phyloP scores from a whole-genome alignment of 1,140 invertebrate genomes.

The Plodia interpunctella region DNA sequence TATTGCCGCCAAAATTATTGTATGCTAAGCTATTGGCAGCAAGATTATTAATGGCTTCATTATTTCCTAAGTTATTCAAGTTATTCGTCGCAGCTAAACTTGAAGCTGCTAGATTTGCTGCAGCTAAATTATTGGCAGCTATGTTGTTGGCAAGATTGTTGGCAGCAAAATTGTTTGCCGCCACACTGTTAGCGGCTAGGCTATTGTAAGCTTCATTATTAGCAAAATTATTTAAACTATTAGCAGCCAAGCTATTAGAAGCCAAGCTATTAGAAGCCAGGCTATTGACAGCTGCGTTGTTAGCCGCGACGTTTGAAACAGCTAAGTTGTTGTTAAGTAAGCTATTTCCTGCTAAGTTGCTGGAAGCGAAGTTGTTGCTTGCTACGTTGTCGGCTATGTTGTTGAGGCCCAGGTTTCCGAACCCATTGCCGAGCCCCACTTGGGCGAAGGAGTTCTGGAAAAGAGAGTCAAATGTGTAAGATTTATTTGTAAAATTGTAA shows the following conservation, averaged over 20 bases:
- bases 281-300: background rate
- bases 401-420: conserved; percentile 6
- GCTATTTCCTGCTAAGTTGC: background rate
- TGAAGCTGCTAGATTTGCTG: background rate
- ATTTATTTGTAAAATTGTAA: too few relatives aligned
- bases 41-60: too few relatives aligned
- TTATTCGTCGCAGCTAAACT: background rate
- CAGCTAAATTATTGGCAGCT: background rate
- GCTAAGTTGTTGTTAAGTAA: background rate
- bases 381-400: background rate
- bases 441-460: conserved; percentile 7
- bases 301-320: too few relatives aligned
- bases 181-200: background rate
- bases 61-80: background rate
- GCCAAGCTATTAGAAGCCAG: background rate
- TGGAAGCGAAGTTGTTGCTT: background rate
- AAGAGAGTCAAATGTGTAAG: too few relatives aligned
- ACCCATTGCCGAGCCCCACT: background rate
- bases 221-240: too few relatives aligned
- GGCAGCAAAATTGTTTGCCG: background rate
- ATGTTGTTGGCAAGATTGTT: background rate
- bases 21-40: too few relatives aligned
- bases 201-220: too few relatives aligned
- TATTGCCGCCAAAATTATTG: too few relatives aligned
- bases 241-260: background rate